These are phyloP conservation scores for Lamprologus ornatipinnis DNA, from an alignment of 2,113 vertebrate species.

Conservation along the genomic window DNA sequence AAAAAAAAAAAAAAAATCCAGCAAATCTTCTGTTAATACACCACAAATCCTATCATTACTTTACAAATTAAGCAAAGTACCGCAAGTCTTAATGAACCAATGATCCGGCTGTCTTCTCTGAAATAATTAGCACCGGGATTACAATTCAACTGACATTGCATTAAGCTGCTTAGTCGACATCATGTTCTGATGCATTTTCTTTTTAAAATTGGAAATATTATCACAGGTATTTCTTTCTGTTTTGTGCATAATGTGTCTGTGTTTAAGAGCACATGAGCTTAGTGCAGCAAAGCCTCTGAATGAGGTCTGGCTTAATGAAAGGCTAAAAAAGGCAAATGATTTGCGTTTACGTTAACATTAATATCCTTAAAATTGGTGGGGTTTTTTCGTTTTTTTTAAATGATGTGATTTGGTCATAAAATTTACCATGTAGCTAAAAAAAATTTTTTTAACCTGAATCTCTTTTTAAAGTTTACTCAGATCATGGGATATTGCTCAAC, in stretches of 20 bases:
- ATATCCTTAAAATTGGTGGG: background rate
- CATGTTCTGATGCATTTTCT: background rate
- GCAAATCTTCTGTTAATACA: background rate
- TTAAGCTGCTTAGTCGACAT: background rate
- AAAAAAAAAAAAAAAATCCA: background rate
- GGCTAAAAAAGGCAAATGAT: background rate
- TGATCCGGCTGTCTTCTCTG: background rate
- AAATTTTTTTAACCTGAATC: background rate
- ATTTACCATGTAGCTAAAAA: background rate
- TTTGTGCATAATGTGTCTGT: background rate
- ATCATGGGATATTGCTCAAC: background rate
- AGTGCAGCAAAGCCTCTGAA: background rate
- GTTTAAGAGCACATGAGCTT: background rate
- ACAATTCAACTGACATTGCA: background rate
- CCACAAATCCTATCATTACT: background rate
- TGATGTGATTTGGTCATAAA: too few species aligned
- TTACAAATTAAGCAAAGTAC: background rate
- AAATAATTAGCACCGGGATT: background rate
- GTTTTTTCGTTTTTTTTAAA: accelerated
- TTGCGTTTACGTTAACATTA: background rate
- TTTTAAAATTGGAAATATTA: background rate
- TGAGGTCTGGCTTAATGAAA: background rate
- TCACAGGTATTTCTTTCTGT: background rate
- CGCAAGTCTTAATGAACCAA: background rate
- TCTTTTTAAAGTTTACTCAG: background rate